Evolutionary conservation across 1,140 invertebrate genomes (phyloP), one percentile per base, ranked within the genome.

Genomic region (Nymphalis io): DNA sequence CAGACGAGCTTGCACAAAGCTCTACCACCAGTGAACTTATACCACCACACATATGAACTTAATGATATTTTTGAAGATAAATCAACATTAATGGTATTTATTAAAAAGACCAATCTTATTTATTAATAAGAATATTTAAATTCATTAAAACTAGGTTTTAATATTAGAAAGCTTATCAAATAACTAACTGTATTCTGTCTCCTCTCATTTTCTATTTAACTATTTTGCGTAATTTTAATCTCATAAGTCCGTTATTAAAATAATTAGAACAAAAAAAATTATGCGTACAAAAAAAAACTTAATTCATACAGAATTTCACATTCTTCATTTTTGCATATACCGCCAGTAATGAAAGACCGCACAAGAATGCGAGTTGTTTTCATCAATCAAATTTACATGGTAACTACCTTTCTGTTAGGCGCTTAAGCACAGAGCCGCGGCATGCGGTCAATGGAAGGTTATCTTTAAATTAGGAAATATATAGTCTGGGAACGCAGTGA

Each of bases 301-400:
- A 48, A 48, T 53, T 53, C 20, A 53, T 53, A 53, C 12, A 53
- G 48, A 48, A 48, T 53, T 53, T 21, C 18, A 53, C 20, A 53
- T 53, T 53, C 48, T 15, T n/a, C 4, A 21, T 53, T 53, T 53
- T 53, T 53, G 18, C 48, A 53, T 53, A 53, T 15, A 53, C 18
- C 48, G 48, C 13, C 20, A 21, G 48, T 53, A 53, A 53, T 53
- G 48, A 53, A 53, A 53, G 48, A 13, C 18, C 48, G 48, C 18
- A 53, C 48, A 53, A 53, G 48, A 53, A 53, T 53, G 20, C 48
- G 10, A 53, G 60, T 61, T 65, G 77, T 72, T 76, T 79, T 72
- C 80, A 84, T 84, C 77, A 84, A 84, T 84, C 80, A 84, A 81
- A 74, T 72, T 73, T 70, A 70, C 76, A 33, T 70, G 61, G 63